These are phyloP conservation scores for Archaeoteleia sp. DNA, from an alignment of 2,888 invertebrate species.

Conservation along the genomic window DNA sequence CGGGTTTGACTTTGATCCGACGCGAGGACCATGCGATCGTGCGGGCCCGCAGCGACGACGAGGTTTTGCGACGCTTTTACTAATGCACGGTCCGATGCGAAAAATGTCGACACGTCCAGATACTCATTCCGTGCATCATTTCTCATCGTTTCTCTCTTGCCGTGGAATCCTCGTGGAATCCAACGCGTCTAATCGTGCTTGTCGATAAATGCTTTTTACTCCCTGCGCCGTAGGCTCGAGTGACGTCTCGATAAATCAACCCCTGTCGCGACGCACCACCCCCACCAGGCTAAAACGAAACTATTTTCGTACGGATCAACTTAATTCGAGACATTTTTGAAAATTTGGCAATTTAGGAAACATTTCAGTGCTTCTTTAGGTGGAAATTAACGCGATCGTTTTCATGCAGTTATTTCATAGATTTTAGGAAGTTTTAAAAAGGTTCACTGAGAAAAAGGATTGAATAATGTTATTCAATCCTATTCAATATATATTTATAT, in stretches of 20 bases:
- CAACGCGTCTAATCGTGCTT: slow-evolving; percentile 53
- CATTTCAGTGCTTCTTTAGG: too few species aligned
- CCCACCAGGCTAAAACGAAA: too few species aligned
- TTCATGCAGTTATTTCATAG: too few species aligned
- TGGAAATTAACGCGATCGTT: too few species aligned
- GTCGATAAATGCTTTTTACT: slow-evolving; percentile 54
- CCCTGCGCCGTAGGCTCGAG: slow-evolving; percentile 35
- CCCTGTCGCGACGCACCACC: slow-evolving; percentile 4
- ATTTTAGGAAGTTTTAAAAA: too few species aligned
- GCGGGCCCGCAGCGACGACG: slow-evolving; percentile 47
- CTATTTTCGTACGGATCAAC: too few species aligned
- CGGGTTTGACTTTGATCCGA: slow-evolving; percentile 50
- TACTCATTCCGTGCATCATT: slow-evolving; percentile 54
- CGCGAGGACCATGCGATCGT: slow-evolving; percentile 37
- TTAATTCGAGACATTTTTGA: too few species aligned
- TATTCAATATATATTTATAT: too few species aligned
- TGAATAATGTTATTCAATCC: too few species aligned
- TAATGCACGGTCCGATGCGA: slow-evolving; percentile 48
- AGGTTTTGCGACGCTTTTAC: slow-evolving; percentile 52
- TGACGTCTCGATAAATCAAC: slow-evolving; percentile 52
- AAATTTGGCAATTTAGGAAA: too few species aligned
- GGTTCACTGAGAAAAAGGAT: too few species aligned
- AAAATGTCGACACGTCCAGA: slow-evolving; percentile 52
- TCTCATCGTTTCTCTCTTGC: slow-evolving; percentile 52
- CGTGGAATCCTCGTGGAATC: slow-evolving; percentile 52